phyloP scores from a whole-genome alignment of 1,140 invertebrate species.

The Belonocnema kinseyi region DNA sequence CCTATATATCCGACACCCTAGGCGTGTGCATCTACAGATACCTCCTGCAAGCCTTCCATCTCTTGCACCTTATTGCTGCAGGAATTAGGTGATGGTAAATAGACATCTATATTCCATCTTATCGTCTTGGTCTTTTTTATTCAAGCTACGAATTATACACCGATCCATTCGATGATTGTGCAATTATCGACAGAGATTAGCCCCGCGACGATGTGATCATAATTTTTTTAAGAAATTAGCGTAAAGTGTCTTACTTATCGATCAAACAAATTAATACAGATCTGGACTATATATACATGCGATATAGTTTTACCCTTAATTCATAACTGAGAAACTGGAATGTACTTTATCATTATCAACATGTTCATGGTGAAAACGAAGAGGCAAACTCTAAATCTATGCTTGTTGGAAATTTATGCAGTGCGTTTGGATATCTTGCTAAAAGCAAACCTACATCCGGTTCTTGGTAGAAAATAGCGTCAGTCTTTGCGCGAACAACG shows the following conservation, averaged over 20 bases:
- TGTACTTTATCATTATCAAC: neutral
- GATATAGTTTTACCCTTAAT: too few relatives aligned
- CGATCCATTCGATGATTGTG: neutral
- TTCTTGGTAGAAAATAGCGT: neutral
- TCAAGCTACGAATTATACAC: neutral
- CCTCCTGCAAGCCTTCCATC: constrained; percentile 33
- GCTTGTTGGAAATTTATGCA: neutral
- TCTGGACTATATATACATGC: too few relatives aligned
- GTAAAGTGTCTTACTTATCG: too few relatives aligned
- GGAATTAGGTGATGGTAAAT: neutral
- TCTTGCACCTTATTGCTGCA: too few relatives aligned
- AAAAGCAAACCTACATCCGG: constrained; percentile 21
- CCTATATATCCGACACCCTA: too few relatives aligned
- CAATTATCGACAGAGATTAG: neutral
- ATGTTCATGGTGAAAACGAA: neutral
- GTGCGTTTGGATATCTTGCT: constrained; percentile 13
- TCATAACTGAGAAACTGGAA: neutral
- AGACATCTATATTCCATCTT: neutral
- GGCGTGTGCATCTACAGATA: constrained; percentile 48
- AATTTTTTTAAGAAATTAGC: too few relatives aligned
- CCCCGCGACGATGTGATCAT: neutral
- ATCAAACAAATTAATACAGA: too few relatives aligned
- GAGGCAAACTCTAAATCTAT: neutral
- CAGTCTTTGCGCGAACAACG: neutral
- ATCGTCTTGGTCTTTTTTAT: neutral